Percentiles rank a stretch among this genome's conserved stretches.
These are phyloP conservation scores for Lamellibrachia columna DNA, from an alignment of 2,888 invertebrate genomes.

Conservation along the genomic window DNA sequence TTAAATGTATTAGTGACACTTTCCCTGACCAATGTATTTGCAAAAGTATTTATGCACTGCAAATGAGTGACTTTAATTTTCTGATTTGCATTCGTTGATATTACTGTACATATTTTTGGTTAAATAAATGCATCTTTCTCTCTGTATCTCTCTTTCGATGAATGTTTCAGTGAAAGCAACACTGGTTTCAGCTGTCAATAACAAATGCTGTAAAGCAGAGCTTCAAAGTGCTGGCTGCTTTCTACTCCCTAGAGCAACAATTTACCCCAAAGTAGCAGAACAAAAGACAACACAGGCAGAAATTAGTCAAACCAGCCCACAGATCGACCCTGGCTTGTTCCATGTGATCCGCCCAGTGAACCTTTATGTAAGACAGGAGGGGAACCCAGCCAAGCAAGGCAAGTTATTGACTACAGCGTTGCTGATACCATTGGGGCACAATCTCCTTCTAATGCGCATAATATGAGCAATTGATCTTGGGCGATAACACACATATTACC, in stretches of 20 bases:
- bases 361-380: background rate
- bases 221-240: background rate
- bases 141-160: too few species aligned
- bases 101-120: too few species aligned
- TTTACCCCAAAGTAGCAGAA: background rate
- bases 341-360: background rate
- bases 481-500: conserved; percentile 12
- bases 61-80: too few species aligned
- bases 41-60: too few species aligned
- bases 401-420: background rate
- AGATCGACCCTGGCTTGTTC: background rate
- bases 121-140: too few species aligned
- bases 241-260: background rate
- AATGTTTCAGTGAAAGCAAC: background rate
- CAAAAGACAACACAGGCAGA: background rate
- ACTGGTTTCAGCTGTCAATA: background rate
- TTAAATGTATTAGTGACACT: too few species aligned
- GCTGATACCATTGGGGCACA: background rate
- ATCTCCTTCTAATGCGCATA: conserved; percentile 3
- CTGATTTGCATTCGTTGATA: too few species aligned
- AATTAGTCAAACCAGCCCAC: conserved; percentile 12
- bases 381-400: background rate
- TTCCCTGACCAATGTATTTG: too few species aligned
- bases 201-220: background rate
- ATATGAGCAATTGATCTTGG: conserved; percentile 7